phyloP scores from a whole-genome alignment of 2,113 vertebrate species.

The Nothocercus julius region DNA sequence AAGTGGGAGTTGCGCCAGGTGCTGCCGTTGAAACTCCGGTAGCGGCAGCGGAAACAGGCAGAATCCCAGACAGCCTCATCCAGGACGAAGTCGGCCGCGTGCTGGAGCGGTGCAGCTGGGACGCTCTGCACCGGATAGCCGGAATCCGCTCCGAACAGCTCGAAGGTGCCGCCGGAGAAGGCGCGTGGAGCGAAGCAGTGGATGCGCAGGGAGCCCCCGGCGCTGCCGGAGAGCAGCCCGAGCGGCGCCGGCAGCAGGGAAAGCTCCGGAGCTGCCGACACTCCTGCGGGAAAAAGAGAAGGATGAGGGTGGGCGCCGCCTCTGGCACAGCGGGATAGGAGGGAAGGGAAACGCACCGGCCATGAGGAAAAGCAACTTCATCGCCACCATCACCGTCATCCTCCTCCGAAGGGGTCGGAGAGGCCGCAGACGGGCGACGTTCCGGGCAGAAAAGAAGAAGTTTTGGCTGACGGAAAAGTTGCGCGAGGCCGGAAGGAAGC shows the following conservation, averaged over 20 bases:
- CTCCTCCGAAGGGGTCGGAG: neutral
- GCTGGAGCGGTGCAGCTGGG: fast-evolving
- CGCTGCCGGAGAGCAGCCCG: neutral
- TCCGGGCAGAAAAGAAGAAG: neutral
- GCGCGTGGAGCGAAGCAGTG: neutral
- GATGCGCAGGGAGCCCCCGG: neutral
- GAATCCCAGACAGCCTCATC: fast-evolving
- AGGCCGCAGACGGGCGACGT: too few species aligned
- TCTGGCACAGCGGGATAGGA: too few species aligned
- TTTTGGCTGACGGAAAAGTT: too few species aligned
- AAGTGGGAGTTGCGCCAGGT: neutral
- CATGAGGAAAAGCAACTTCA: neutral
- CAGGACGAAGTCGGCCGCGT: neutral
- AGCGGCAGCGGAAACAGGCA: neutral
- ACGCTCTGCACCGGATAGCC: fast-evolving
- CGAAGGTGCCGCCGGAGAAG: neutral
- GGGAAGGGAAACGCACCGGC: neutral
- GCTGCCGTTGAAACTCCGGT: neutral
- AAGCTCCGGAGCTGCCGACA: fast-evolving
- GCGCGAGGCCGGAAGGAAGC: too few species aligned
- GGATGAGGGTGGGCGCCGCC: too few species aligned
- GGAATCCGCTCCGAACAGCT: neutral
- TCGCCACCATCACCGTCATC: neutral
- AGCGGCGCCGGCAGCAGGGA: neutral
- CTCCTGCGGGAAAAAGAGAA: neutral